phyloP scores from a whole-genome alignment of 2,888 invertebrate genomes.

The Dolomedes plantarius region DNA sequence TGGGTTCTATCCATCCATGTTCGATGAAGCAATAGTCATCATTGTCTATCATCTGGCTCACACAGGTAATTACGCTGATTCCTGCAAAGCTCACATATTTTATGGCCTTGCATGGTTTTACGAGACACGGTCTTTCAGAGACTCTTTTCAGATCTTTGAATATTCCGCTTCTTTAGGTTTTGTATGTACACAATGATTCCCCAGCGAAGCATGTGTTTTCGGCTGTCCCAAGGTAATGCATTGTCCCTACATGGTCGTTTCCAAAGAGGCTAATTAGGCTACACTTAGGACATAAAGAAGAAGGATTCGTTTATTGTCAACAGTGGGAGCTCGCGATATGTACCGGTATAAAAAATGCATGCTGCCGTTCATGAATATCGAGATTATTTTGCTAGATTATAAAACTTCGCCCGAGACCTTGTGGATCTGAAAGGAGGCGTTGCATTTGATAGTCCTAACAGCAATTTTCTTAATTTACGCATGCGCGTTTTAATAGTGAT shows the following conservation, averaged over 20 bases:
- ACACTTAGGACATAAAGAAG: not conserved
- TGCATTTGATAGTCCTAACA: not conserved
- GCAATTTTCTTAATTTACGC: not conserved
- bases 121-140: not conserved
- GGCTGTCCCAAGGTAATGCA: not conserved
- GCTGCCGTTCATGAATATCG: not conserved
- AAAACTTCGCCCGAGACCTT: not conserved
- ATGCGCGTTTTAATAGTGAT: not conserved
- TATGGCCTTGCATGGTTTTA: not conserved
- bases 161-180: not conserved
- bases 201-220: not conserved
- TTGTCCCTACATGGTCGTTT: not conserved
- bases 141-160: not conserved
- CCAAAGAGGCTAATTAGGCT: not conserved
- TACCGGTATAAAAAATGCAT: not conserved
- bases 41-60: not conserved
- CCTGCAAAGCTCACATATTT: conserved; percentile 1
- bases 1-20: not conserved
- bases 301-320: not conserved
- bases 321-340: not conserved
- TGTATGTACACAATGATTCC: not conserved
- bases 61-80: not conserved
- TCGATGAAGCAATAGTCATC: not conserved
- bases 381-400: not conserved
- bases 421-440: not conserved